Evolutionary conservation across 2,113 vertebrate species (phyloP), one percentile per base, ranked within the genome.

Genomic region (Theristicus caerulescens): DNA sequence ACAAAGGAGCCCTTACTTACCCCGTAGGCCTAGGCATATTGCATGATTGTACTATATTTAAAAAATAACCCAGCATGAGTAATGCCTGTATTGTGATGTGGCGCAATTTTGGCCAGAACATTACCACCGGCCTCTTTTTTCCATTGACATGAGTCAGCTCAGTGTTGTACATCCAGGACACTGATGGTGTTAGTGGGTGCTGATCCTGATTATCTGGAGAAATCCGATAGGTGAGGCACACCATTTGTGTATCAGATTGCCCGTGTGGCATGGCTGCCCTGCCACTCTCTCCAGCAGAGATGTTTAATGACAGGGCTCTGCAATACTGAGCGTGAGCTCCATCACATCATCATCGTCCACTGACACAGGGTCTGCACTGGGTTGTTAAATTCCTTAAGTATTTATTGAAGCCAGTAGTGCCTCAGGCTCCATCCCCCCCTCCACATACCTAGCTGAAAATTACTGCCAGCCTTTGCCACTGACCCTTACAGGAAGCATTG

Each of bases 361-460:
- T 31, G 88, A 89, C 94, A 80, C 67, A 5, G 58, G 88, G 79
- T 17, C 93, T 92, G 90, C 88, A 59, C 79, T 9, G 51, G 76
- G 62, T 5, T 94, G 81, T 87, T 95, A 91, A 95, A 97, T 92
- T 96, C 92, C 95, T 82, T 51, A 62, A 97, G 96, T 94, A 97
- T 97, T 97, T 96, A 97, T 94, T 96, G 95, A 96, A 97, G 93
- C 90, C 94, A 86, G 93, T n/a, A 95, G 64, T 78, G 96, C 96
- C 97, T 96, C 85, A 85, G 96, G 96, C 96, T 97, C 86, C 93
- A 79, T 47, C 90, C n/a, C 69, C 82, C 47, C 24, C 34, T 82
- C 80, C 79, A 71, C 87, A 94, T 82, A 86, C 93, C 95, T 84
- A 94, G 94, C 96, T 96, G 96, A 94, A 97, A 97, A 98, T 97